These are phyloP conservation scores for Urophycis tenuis DNA, from an alignment of 2,797 vertebrate species.

Conservation along the genomic window DNA sequence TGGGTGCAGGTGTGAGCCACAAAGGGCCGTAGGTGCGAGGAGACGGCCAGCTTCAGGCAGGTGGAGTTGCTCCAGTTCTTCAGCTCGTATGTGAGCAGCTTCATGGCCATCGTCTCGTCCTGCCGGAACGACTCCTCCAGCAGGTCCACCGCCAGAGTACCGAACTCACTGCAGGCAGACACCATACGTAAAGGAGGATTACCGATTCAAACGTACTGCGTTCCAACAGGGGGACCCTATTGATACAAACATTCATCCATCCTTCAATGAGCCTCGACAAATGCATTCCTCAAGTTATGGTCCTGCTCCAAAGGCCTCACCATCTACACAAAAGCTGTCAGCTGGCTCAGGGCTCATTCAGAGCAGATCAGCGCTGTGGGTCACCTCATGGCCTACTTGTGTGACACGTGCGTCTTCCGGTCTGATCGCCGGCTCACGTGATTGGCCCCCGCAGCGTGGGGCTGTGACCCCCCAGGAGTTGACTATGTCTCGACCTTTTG, in stretches of 20 bases:
- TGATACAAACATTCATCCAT: neutral
- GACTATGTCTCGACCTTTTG: too few species aligned
- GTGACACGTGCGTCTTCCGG: too few species aligned
- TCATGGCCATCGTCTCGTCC: constrained; percentile 99
- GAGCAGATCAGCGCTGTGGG: too few species aligned
- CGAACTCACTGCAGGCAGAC: constrained; percentile 80
- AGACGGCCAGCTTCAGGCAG: constrained; percentile 94
- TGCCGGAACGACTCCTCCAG: constrained; percentile 95
- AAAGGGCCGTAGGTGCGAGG: constrained; percentile 88
- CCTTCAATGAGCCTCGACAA: neutral
- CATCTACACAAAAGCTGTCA: neutral
- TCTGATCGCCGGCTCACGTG: too few species aligned
- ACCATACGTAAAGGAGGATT: neutral
- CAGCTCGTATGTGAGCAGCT: constrained; percentile 93
- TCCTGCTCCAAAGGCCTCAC: neutral
- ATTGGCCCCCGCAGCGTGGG: too few species aligned
- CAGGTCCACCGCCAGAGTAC: constrained; percentile 90
- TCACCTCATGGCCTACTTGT: too few species aligned
- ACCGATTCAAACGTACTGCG: too few species aligned
- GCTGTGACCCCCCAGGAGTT: too few species aligned
- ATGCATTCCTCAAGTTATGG: neutral
- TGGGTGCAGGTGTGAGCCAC: constrained; percentile 98
- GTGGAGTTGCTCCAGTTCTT: constrained; percentile 99
- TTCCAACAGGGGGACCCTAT: too few species aligned
- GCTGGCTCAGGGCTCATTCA: too few species aligned